Base-by-base conservation (phyloP, 1,140 invertebrate species). In the Zaprionus davidi region DNA sequence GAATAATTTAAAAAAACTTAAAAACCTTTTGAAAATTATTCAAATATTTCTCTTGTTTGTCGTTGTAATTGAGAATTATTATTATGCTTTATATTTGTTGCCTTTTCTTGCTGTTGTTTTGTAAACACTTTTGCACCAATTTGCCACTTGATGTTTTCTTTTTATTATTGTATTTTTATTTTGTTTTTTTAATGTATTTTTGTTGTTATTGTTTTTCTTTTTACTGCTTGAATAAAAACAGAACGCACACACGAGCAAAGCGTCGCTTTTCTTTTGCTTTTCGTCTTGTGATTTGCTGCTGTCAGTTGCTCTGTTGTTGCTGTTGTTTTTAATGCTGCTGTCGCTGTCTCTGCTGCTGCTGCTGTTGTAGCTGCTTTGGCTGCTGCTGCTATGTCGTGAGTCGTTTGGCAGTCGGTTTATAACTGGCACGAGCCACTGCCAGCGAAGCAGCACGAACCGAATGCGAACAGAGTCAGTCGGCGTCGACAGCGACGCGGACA, bases 381-480 rank as follows among this genome's bases (percentile, higher is more conserved):
- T 76, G 65, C 64, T 71, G 71, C 62, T 77, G 76, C 44, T 78
- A 76, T 87, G 82, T 87, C 84, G 84, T 87, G 80, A 76, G 78
- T 78, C 84, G 84, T 76, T 87, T 88, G 84, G 84, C 84, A 88
- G 84, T 88, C 85, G 85, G 81, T 88, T 88, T 87, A 90, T 81
- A 90, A 88, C 84, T 88, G 84, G 84, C 85, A 88, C 85, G 85
- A 88, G 85, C 85, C 85, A 76, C 76, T 81, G 85, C 71, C 81
- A 90, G 85, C 85, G 81, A 90, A 90, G 80, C 85, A 82, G 68
- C 86, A 88, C 85, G 81, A 88, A 71, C 78, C 85, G 81, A 76
- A 78, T 76, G 75, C 75, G 74, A 31, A 70, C 72, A 66, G 56
- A 41, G 20, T 11, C 46, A 51, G 11, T 46, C 36, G 38, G 46